These are phyloP conservation scores for Spea multiplicata DNA, from an alignment of 2,113 vertebrate genomes.

Conservation along the genomic window DNA sequence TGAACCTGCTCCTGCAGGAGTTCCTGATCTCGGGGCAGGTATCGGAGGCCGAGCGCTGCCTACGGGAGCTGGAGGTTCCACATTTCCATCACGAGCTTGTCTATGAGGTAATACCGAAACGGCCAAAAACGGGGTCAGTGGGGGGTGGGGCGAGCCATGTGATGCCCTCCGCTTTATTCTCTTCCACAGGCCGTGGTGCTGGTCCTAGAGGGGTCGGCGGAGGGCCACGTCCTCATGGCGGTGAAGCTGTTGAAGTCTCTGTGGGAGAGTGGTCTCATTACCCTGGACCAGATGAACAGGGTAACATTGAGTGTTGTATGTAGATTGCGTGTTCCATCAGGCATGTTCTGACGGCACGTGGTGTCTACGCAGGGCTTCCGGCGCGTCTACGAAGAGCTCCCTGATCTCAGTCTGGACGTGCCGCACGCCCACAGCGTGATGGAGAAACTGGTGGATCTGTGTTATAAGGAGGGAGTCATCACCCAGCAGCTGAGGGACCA, in stretches of 20 bases:
- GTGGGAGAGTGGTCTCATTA: slow-evolving; percentile 80
- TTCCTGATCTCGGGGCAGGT: slow-evolving; percentile 79
- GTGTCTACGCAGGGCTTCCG: slow-evolving; percentile 70
- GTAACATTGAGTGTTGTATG: slow-evolving; percentile 48
- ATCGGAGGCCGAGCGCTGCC: slow-evolving; percentile 73
- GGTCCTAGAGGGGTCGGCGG: slow-evolving; percentile 78
- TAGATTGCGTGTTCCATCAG: not conserved
- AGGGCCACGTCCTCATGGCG: slow-evolving; percentile 71
- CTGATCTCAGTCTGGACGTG: slow-evolving; percentile 78
- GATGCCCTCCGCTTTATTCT: too few relatives aligned
- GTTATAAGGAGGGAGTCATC: slow-evolving; percentile 74
- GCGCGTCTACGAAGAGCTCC: slow-evolving; percentile 76
- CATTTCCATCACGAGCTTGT: slow-evolving; percentile 88
- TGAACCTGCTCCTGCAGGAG: slow-evolving; percentile 79
- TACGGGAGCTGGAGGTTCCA: slow-evolving; percentile 79
- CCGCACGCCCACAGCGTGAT: slow-evolving; percentile 75
- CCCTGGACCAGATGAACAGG: slow-evolving; percentile 86
- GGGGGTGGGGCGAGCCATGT: too few relatives aligned
- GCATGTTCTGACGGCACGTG: not conserved
- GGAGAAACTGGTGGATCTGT: slow-evolving; percentile 79
- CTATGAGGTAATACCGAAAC: slow-evolving; percentile 70
- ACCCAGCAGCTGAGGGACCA: slow-evolving; percentile 77
- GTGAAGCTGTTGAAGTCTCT: slow-evolving; percentile 77
- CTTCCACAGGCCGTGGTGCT: slow-evolving; percentile 71
- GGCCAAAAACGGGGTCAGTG: too few relatives aligned